Conservation (phyloP, 2,113 vertebrate species). For the Myanophis thanlyinensis region DNA sequence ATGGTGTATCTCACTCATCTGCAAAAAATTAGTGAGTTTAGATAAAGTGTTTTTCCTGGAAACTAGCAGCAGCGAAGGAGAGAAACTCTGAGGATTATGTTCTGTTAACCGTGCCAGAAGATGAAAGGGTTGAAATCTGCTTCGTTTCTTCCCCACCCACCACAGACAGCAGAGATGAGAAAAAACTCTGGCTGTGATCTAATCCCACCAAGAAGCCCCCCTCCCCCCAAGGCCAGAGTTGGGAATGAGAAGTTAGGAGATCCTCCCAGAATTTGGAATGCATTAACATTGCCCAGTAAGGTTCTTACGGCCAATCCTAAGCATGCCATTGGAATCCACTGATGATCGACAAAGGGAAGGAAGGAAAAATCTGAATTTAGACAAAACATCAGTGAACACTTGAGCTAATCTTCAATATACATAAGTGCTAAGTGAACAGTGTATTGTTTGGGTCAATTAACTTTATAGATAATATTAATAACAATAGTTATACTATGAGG, state of each 20-base stretch:
- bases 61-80: background rate
- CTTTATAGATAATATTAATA: too few relatives aligned
- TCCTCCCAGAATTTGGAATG: background rate
- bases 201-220: background rate
- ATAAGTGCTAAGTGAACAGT: too few relatives aligned
- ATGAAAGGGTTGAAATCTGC: background rate
- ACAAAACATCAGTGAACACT: background rate
- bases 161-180: background rate
- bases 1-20: conserved; percentile 17
- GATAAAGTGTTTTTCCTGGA: background rate
- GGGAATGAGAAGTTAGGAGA: background rate
- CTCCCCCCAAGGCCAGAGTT: background rate
- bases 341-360: background rate
- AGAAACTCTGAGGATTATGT: background rate
- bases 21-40: background rate
- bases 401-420: background rate
- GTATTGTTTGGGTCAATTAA: too few relatives aligned
- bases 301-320: background rate
- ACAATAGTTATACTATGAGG: too few relatives aligned
- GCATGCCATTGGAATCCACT: background rate
- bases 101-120: background rate
- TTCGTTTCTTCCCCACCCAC: background rate
- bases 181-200: background rate
- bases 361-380: background rate
- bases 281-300: background rate